Evolutionary conservation across 1,140 invertebrate genomes (phyloP).

Genomic region (Atta colombica): DNA sequence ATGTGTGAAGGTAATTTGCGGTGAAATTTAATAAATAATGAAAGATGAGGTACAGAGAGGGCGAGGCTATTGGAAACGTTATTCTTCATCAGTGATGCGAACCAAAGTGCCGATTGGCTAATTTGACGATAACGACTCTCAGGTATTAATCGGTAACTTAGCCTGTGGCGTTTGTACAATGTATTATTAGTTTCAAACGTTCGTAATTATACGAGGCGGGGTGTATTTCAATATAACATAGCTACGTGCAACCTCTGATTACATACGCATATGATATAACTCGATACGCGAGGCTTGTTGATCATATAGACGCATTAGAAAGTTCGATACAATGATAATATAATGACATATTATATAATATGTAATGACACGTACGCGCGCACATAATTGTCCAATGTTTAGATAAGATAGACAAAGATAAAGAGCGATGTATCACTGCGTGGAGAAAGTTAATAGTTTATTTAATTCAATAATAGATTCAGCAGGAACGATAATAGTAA

Average conservation of each 20-base stretch:
- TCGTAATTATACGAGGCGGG: not conserved
- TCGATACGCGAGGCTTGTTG: not conserved
- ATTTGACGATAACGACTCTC: constrained; percentile 13
- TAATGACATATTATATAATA: constrained; percentile 35
- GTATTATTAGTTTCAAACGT: constrained; percentile 29
- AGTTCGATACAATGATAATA: constrained; percentile 36
- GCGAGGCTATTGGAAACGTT: not conserved
- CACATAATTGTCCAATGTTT: constrained; percentile 22
- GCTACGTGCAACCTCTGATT: not conserved
- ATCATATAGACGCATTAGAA: constrained; percentile 48
- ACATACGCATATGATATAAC: constrained; percentile 34
- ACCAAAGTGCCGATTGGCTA: not conserved
- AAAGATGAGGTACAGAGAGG: not conserved
- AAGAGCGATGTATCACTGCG: not conserved
- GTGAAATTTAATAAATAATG: not conserved
- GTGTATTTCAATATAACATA: not conserved
- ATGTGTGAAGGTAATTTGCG: not conserved
- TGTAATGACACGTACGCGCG: constrained; percentile 9
- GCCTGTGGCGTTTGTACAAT: not conserved
- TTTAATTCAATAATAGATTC: not conserved
- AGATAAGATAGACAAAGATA: constrained; percentile 1
- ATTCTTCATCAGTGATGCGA: not conserved
- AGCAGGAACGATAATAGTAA: not conserved
- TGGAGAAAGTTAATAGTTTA: not conserved
- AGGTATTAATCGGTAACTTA: not conserved